These are phyloP conservation scores for Euphonia xanthogaster DNA, from an alignment of 2,797 vertebrate genomes.

Conservation along the genomic window DNA sequence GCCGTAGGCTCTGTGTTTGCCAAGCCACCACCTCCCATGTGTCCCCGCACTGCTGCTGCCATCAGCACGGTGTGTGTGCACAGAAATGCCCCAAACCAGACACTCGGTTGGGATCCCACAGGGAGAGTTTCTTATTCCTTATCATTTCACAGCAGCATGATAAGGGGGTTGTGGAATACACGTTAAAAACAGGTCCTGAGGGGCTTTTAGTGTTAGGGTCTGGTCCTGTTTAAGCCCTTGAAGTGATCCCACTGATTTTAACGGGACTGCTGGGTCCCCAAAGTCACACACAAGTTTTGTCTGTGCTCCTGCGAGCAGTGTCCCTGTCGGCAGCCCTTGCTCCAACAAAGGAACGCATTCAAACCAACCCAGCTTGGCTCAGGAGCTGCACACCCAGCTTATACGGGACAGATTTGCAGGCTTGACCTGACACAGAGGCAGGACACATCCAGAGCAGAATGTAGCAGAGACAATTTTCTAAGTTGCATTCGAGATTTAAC, in stretches of 20 bases:
- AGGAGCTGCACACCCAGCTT: not conserved
- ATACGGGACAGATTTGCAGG: not conserved
- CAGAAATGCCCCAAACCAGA: fast-evolving
- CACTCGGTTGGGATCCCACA: not conserved
- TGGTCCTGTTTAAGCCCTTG: not conserved
- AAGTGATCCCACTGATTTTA: not conserved
- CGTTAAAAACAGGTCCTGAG: not conserved
- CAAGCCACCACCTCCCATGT: fast-evolving
- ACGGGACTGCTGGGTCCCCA: not conserved
- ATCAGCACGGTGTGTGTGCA: fast-evolving
- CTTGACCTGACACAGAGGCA: not conserved
- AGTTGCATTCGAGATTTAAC: not conserved
- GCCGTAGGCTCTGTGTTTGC: fast-evolving
- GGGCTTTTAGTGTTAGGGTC: not conserved
- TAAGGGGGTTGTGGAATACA: not conserved
- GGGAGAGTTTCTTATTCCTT: not conserved
- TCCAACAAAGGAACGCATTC: not conserved
- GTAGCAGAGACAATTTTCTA: not conserved
- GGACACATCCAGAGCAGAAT: not conserved
- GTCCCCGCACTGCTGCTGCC: fast-evolving
- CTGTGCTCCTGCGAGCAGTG: fast-evolving
- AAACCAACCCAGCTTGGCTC: not conserved
- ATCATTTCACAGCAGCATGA: not conserved
- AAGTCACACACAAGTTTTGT: not conserved
- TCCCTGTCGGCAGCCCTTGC: not conserved